Base-by-base conservation (phyloP, 2,888 invertebrate genomes). In the Onchidella celtica region DNA sequence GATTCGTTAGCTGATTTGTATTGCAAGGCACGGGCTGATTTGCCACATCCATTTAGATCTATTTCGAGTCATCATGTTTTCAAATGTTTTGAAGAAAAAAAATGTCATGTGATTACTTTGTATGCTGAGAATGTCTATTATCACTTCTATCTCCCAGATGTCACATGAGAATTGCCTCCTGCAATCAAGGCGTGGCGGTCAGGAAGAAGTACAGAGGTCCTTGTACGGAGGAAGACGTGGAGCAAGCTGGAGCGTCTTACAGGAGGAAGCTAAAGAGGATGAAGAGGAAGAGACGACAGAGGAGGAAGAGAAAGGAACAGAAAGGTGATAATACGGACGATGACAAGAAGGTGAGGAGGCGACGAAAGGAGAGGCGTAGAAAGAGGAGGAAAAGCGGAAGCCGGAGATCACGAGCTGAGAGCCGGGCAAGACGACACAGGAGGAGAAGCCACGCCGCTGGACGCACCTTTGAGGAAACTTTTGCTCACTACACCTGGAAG, bases 151-250 rank as follows among this genome's bases (percentile, higher is more conserved):
- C 36, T 9, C 36, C 55, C 68, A 78, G 78, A 61, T 78, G 78
- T 32, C 78, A 78, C 38, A 70, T 78, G 78, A 2, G 66, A 21
- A 70, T 78, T 24, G 78, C 69, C 11, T 78, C 78, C 0, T 78
- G 78, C 32, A 59, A 78, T 17, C 47, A 78, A 21, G 78, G 59
- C 6, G 34, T 38, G 17, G 38, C 11, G 27, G 61, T 78, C 1
- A 78, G 69, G 38, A 78, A 78, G 24, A 59, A 68, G 17, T 34
- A 78, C 40, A 40, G 69, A 27, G 78, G 78, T 1, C 36, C 69
- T 2, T 78, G 78, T 32, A 38, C 14, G 29, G 69, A 78, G 69
- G 36, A 68, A 17, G 34, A 24, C 32, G 38, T 1, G 29, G 29
- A 21, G 24, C n/a, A 47, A 4, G 9, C 9, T 27, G 40, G 3